phyloP scores from a whole-genome alignment of 2,113 vertebrate genomes.

The Lampris incognitus region DNA sequence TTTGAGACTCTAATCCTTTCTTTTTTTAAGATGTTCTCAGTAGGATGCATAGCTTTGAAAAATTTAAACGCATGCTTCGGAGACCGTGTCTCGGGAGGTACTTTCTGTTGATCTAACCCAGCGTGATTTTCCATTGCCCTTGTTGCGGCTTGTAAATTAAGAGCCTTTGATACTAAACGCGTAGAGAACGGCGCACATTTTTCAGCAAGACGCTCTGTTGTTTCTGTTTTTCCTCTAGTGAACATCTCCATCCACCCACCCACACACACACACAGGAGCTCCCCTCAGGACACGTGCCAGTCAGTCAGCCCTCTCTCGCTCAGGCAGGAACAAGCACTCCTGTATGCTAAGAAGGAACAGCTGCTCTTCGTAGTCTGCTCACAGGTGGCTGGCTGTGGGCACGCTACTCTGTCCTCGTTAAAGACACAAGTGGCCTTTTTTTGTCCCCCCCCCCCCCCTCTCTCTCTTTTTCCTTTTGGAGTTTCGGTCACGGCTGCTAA shows the following conservation, averaged over 20 bases:
- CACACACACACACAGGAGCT: slow-evolving; percentile 46
- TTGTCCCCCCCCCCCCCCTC: background rate
- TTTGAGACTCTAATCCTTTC: background rate
- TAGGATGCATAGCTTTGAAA: background rate
- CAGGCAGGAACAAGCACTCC: slow-evolving; percentile 71
- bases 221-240: slow-evolving; percentile 16
- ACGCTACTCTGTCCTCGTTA: slow-evolving; percentile 61
- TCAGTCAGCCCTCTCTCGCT: slow-evolving; percentile 46
- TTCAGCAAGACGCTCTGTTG: slow-evolving; percentile 16
- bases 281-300: slow-evolving; percentile 68
- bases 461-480: background rate
- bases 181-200: background rate
- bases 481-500: slow-evolving; percentile 53
- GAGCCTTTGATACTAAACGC: slow-evolving; percentile 42
- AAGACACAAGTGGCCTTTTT: slow-evolving; percentile 59
- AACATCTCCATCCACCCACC: slow-evolving; percentile 33
- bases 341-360: slow-evolving; percentile 72
- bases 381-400: slow-evolving; percentile 66
- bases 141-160: slow-evolving; percentile 16
- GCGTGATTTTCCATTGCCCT: slow-evolving; percentile 20
- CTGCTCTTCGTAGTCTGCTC: slow-evolving; percentile 67
- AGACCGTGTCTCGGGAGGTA: background rate
- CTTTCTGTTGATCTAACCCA: background rate
- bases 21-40: background rate
- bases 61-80: background rate